Base-by-base conservation (phyloP, 2,113 vertebrate genomes). In the Phyllostomus hastatus region DNA sequence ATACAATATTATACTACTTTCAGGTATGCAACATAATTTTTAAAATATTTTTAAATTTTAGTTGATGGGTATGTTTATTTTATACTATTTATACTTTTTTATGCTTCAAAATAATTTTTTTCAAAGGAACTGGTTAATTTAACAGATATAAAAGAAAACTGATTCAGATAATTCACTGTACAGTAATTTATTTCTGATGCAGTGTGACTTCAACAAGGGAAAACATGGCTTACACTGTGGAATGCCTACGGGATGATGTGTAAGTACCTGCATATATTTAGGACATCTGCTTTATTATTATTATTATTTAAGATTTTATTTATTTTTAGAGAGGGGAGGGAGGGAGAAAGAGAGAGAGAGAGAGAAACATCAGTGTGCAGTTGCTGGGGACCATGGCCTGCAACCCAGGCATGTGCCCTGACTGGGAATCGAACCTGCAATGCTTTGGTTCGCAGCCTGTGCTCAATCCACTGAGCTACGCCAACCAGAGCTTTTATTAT, bases 151-250 rank as follows among this genome's bases (percentile, higher is more conserved):
- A 81, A 35, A 12, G 78, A 82, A 64, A 64, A 24, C 14, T 90
- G 50, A 75, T 69, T 85, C 22, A 70, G 10, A 52, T 91, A 76
- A 90, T 73, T 94, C 24, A 61, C 24, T 78, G 20, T 93, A 66
- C 24, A 73, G 14, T 93, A 41, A 72, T 76, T 96, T 97, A 66
- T 97, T 92, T 98, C 96, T 95, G 69, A 28, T 91, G 90, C 89
- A 99, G 99, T 1, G 99, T 99, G 88, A 98, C 99, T 3, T 98
- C 99, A 59, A 99, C 99, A 61, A 99, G 99, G 86, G 99, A 99
- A 95, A 99, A 98, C 67, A 99, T 99, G 98, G 97, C 98, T 52
- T 99, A 99, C 97, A 98, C 98, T 0, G 98, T 99, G 26, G 99
- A 99, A 94, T 99, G 99, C 96, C 97, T 99, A 96, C 98, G 99